Evolutionary conservation across 2,113 vertebrate genomes (phyloP).

Genomic region (Clarias macrocephalus): DNA sequence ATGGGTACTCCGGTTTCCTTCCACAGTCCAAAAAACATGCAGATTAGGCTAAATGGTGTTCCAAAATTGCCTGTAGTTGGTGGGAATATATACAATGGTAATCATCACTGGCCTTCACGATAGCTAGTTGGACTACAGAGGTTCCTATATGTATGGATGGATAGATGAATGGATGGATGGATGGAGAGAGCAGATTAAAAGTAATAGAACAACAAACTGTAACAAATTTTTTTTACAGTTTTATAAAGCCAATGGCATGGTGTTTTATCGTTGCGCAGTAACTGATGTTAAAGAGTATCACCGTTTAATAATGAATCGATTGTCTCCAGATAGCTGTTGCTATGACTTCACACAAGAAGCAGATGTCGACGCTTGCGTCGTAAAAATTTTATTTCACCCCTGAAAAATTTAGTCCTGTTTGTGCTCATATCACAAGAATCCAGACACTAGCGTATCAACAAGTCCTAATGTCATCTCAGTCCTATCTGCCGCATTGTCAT

Average conservation of each 20-base stretch:
- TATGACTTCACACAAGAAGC: background rate
- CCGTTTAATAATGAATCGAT: background rate
- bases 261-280: background rate
- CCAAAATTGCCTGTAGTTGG: too few species aligned
- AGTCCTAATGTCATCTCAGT: background rate
- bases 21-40: too few species aligned
- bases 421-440: background rate
- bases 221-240: too few species aligned
- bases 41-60: too few species aligned
- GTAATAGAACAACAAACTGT: background rate
- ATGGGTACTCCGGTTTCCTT: too few species aligned
- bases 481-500: background rate
- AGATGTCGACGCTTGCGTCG: background rate
- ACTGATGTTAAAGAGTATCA: background rate
- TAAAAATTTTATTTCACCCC: background rate
- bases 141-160: too few species aligned
- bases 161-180: background rate
- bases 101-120: too few species aligned
- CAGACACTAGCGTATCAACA: background rate
- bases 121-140: too few species aligned
- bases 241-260: background rate
- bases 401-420: background rate
- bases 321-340: too few species aligned
- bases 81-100: too few species aligned
- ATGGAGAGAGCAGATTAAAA: background rate